Base-by-base conservation (phyloP, 2,113 vertebrate genomes). In the Notiomystis cincta region DNA sequence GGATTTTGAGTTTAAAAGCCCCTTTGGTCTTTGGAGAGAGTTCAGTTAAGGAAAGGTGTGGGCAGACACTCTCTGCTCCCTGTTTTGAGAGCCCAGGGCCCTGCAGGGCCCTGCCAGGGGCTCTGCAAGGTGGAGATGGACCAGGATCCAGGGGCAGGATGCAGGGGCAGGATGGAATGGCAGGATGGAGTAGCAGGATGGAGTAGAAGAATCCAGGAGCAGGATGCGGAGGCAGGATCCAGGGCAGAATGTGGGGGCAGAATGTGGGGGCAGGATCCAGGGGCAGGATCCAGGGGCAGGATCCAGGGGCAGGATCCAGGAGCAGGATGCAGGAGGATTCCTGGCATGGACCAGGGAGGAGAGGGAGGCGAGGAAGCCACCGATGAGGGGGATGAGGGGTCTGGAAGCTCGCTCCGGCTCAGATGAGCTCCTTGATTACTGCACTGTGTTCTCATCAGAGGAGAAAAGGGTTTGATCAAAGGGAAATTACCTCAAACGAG, bases 401-500 rank as follows among this genome's bases (percentile, higher is more conserved):
- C 95, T 88, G 84, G 50, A 44, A 91, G 62, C 42, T 65, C 15
- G 45, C 90, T 90, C 33, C 35, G 62, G 56, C 82, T 95, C 79
- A 95, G 93, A 93, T 94, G 82, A 94, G 62, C 95, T 95, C 64
- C 95, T 90, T 96, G 95, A 97, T 96, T 96, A 91, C 89, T 51
- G 71, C 5, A 3, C 84, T 91, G 91, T 66, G 87, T 51, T 94
- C 94, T 97, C 95, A 96, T 97, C 96, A 96, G 91, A 85, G 47
- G 45, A 95, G 92, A 94, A 95, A 92, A 93, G 87, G 75, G 73
- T 96, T 88, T 97, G 95, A 97, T 96, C 93, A 96, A 77, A 96
- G 92, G 79, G 83, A 95, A 78, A 96, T 96, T 96, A 90, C 90
- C 62, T 96, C 84, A 86, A 22, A 94, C 0, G 6, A 84, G 54